These are phyloP conservation scores for Tuberolachnus salignus DNA, from an alignment of 2,888 invertebrate species.

Conservation along the genomic window DNA sequence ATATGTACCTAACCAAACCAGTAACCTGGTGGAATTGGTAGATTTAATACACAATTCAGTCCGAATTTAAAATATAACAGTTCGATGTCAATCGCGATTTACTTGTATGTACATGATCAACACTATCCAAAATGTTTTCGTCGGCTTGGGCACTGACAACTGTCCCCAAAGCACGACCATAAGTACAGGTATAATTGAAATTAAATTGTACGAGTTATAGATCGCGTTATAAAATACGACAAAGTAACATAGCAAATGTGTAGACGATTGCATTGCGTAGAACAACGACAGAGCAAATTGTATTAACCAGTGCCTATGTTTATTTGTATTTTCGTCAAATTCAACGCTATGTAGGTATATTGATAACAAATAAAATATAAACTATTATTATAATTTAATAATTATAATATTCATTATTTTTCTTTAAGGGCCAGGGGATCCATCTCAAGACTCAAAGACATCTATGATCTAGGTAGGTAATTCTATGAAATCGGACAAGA, in stretches of 20 bases:
- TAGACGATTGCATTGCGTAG: slow-evolving; percentile 9
- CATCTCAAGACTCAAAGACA: no score
- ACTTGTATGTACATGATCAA: slow-evolving; percentile 70
- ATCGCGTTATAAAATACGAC: background rate
- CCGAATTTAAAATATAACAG: no score
- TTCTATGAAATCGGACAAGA: no score
- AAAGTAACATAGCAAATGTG: slow-evolving; percentile 30
- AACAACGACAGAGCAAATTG: slow-evolving; percentile 7
- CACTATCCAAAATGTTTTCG: slow-evolving; percentile 70
- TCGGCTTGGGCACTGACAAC: slow-evolving; percentile 68
- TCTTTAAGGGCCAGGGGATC: no score
- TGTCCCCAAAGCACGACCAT: slow-evolving; percentile 70
- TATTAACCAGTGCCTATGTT: background rate
- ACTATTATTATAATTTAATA: no score
- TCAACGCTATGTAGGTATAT: background rate
- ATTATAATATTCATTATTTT: no score
- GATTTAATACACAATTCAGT: background rate
- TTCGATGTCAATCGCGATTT: slow-evolving; percentile 38
- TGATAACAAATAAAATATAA: background rate
- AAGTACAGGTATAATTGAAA: slow-evolving; percentile 59
- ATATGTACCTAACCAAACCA: slow-evolving; percentile 18
- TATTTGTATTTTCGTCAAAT: background rate
- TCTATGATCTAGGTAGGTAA: no score
- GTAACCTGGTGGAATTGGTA: slow-evolving; percentile 12
- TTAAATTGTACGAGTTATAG: background rate